phyloP scores from a whole-genome alignment of 2,113 vertebrate species.

The Crotophaga sulcirostris region DNA sequence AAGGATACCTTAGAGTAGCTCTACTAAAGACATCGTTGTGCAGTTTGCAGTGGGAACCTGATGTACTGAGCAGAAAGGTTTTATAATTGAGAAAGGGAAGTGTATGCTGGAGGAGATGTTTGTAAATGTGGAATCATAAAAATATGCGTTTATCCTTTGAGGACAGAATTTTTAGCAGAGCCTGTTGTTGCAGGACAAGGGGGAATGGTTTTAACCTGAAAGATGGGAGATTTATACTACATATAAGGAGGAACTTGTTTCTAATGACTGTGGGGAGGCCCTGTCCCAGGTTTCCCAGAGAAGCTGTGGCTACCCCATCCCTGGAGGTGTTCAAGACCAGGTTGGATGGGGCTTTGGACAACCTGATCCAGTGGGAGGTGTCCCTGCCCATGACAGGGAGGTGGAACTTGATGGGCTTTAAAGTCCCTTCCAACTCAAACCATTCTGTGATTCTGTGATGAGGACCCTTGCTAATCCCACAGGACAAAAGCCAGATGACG shows the following conservation, averaged over 20 bases:
- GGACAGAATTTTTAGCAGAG: neutral
- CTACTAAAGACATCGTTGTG: fast-evolving
- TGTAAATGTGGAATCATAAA: neutral
- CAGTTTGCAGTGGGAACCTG: neutral
- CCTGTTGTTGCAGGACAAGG: neutral
- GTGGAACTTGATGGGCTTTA: fast-evolving
- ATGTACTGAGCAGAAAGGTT: neutral
- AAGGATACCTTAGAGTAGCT: neutral
- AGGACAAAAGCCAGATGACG: neutral
- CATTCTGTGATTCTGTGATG: too few species aligned
- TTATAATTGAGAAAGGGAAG: neutral
- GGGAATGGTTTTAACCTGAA: neutral
- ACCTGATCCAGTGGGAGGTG: fast-evolving
- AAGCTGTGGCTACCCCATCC: neutral
- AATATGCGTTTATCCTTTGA: neutral
- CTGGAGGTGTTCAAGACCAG: neutral
- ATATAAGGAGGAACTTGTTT: neutral
- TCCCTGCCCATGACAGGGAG: fast-evolving
- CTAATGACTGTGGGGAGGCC: fast-evolving
- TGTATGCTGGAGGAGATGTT: too few species aligned
- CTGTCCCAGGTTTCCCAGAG: neutral
- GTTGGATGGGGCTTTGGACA: fast-evolving
- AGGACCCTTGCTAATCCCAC: neutral
- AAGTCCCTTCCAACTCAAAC: neutral
- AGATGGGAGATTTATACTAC: fast-evolving